Evolutionary conservation across 2,113 vertebrate species (phyloP), one percentile per base, ranked within the genome.

Genomic region (Cebus imitator): DNA sequence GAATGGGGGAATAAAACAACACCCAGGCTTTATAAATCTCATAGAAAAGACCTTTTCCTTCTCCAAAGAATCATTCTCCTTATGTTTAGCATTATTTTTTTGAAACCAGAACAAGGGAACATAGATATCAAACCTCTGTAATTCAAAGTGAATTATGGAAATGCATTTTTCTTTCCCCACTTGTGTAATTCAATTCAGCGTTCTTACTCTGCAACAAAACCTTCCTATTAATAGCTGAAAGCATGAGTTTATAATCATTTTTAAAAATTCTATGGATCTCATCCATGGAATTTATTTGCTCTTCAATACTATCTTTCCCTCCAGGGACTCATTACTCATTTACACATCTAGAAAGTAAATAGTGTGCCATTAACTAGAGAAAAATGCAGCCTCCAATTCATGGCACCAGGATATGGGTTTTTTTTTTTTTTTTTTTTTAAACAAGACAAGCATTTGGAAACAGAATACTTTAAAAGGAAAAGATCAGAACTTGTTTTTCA

Each of bases 401-500:
- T 21, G 78, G 73, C 90, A 97, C 80, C 76, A 91, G 88, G 27
- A 79, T 87, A 95, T 94, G 87, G 21, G 43, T 61, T 73, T 64
- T 61, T 64, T 64, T 92, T 72, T 90, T 50, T 61, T 52, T 48
- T 78, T 50, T 92, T 72, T 90, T 93, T 96, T 16, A 30, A 58
- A 91, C 6, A 91, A 90, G 76, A 97, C n/a, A 82, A 94, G 78
- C 61, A 80, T 98, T 98, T 58, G 4, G 95, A 98, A 98, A 94
- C 27, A 97, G 89, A 97, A 97, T 96, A 92, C 96, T 98, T 98
- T 95, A 86, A 93, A 70, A 94, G 94, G 90, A 98, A 97, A 97
- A 97, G 85, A 97, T 84, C 87, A 97, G 89, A 98, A 94, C 55
- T 97, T 97, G 64, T 96, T 98, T 98, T 98, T 92, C 93, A 97